These are phyloP conservation scores for Dendrolimus pini DNA, from an alignment of 2,888 invertebrate species.

Conservation along the genomic window DNA sequence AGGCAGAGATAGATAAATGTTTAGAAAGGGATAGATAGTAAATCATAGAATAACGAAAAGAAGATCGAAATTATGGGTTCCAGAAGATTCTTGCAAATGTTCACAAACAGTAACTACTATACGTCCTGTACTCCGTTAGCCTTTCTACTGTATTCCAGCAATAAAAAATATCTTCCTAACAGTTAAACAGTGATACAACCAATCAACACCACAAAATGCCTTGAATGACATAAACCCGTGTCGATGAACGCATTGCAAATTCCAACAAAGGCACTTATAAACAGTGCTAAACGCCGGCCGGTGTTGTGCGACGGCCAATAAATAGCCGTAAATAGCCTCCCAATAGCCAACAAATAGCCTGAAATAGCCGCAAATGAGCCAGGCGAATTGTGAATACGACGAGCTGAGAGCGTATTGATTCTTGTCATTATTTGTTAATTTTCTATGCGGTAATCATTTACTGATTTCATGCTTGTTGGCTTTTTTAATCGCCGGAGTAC, in stretches of 20 bases:
- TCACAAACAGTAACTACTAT: too few species aligned
- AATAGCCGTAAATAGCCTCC: constrained; percentile 32
- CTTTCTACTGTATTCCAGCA: too few species aligned
- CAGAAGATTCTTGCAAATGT: too few species aligned
- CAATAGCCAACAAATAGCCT: constrained; percentile 23
- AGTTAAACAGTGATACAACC: too few species aligned
- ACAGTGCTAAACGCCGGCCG: constrained; percentile 30
- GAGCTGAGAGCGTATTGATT: constrained; percentile 19
- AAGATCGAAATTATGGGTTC: too few species aligned
- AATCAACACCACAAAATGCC: not conserved
- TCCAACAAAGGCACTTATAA: constrained; percentile 37
- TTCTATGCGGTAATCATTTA: constrained; percentile 1
- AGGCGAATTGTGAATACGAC: constrained; percentile 25
- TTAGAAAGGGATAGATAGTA: too few species aligned
- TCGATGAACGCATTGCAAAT: constrained; percentile 14
- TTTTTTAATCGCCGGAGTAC: too few species aligned
- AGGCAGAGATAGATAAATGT: too few species aligned
- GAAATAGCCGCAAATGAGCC: constrained; percentile 32
- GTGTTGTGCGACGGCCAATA: constrained; percentile 27
- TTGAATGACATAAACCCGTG: not conserved
- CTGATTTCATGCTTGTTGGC: not conserved
- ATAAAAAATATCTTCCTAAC: too few species aligned
- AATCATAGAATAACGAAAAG: too few species aligned
- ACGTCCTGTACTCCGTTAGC: too few species aligned
- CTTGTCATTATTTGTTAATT: constrained; percentile 33